Percentiles rank a stretch among this genome's conserved stretches.
Evolutionary conservation across 2,113 vertebrate species (phyloP).

Genomic region (Corydoras maculifer): DNA sequence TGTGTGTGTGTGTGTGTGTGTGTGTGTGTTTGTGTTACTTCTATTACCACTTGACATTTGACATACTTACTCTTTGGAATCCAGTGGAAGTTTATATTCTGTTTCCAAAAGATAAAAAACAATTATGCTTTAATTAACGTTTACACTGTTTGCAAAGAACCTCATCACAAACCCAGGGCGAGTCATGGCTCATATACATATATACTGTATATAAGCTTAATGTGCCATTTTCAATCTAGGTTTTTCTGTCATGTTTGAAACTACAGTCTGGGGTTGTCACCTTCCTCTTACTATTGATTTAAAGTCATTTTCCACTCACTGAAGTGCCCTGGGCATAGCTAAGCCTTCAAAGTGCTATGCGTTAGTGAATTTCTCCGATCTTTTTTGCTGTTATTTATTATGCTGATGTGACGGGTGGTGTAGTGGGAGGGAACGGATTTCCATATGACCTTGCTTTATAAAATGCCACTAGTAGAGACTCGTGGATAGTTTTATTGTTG

Average conservation of each 20-base stretch:
- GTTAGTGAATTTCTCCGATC: constrained; percentile 44
- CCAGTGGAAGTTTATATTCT: too few species aligned
- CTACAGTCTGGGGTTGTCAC: background rate
- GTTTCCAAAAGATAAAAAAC: too few species aligned
- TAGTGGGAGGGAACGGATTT: constrained; percentile 54
- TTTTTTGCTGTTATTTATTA: constrained; percentile 46
- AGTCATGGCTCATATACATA: too few species aligned
- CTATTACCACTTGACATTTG: too few species aligned
- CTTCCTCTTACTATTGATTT: constrained; percentile 15
- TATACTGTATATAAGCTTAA: background rate
- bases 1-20: too few species aligned
- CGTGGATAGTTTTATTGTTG: constrained; percentile 46
- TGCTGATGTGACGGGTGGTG: constrained; percentile 45
- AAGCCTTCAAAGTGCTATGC: constrained; percentile 29
- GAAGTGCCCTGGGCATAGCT: constrained; percentile 30
- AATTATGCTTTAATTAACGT: too few species aligned
- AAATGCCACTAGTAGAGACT: constrained; percentile 29
- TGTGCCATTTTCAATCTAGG: too few species aligned
- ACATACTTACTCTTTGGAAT: too few species aligned
- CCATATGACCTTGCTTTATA: constrained; percentile 62
- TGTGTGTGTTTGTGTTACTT: too few species aligned
- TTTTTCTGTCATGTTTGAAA: too few species aligned
- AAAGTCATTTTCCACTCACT: constrained; percentile 32
- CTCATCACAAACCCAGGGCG: too few species aligned
- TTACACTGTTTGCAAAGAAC: too few species aligned